phyloP scores from a whole-genome alignment of 2,888 invertebrate genomes.

The Melinopterus prodromus region DNA sequence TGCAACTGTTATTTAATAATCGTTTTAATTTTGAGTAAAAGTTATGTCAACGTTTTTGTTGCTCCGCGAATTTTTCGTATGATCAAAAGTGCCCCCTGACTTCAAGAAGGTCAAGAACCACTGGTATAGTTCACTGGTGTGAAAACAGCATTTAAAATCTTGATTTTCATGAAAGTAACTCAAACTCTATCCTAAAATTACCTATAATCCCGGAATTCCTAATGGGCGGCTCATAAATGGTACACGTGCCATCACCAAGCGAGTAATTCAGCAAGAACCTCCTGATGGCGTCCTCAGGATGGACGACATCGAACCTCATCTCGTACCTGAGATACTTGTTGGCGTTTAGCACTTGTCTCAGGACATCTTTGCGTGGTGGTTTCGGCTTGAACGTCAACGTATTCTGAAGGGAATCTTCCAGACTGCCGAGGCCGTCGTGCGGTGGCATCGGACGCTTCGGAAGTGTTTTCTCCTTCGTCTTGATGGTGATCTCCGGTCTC shows the following conservation, averaged over 20 bases:
- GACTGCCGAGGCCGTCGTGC: constrained; percentile 77
- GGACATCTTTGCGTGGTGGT: constrained; percentile 77
- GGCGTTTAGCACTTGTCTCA: constrained; percentile 78
- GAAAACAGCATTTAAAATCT: too few species aligned
- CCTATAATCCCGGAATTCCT: constrained; percentile 76
- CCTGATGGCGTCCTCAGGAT: constrained; percentile 80
- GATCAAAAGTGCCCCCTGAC: too few species aligned
- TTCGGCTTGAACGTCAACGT: constrained; percentile 76
- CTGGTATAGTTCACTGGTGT: too few species aligned
- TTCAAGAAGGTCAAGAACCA: too few species aligned
- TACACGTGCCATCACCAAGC: constrained; percentile 77
- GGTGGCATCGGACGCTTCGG: constrained; percentile 63
- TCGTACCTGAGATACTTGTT: constrained; percentile 70
- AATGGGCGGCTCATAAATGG: constrained; percentile 76
- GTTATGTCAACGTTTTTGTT: too few species aligned
- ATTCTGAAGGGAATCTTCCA: constrained; percentile 80
- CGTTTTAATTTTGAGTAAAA: too few species aligned
- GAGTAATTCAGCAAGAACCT: constrained; percentile 80
- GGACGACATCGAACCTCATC: constrained; percentile 78
- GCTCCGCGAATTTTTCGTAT: too few species aligned
- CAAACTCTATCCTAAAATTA: constrained; percentile 28
- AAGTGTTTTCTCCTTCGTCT: constrained; percentile 47
- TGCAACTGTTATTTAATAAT: too few species aligned
- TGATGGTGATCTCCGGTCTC: constrained; percentile 55
- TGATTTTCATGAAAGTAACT: background rate